Base-by-base conservation (phyloP, 2,797 vertebrate species). In the Sitta carolinensis region DNA sequence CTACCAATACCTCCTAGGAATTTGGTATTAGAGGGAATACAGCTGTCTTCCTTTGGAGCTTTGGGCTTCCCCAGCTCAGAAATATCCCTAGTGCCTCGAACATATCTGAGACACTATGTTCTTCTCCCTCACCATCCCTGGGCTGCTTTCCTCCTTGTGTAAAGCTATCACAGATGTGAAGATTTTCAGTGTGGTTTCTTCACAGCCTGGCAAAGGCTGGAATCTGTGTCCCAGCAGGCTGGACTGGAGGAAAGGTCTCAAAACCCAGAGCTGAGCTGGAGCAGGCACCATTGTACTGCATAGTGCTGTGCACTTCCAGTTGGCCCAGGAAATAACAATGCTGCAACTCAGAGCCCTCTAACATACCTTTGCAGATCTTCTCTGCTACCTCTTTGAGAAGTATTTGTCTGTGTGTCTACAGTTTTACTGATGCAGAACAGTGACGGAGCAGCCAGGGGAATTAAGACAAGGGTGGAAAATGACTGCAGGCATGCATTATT, bases 401-500 rank as follows among this genome's bases (percentile, higher is more conserved):
- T 27, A 43, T 48, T 81, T 84, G 66, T 34, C 58, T 57, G 16
- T 16, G 51, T 11, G 7, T 19, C 50, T 50, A 15, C 1, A 1
- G 48, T 54, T 92, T 80, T 69, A 69, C 18, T 42, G 47, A 84
- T 66, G 88, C 51, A 66, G 76, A 84, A 29, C 73, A 74, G 64
- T 22, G 54, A 74, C 15, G 1, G 63, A 81, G 80, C 57, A 93
- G 70, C 63, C 70, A 73, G 36, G 54, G 63, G 30, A 94, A 89
- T 27, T 32, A 30, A 78, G 43, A 88, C 10, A 38, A 70, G 38
- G 45, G 27, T 55, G 63, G 89, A 87, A 93, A 96, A 95, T 82
- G 55, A 84, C 89, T 90, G 70, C 88, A 82, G 93, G 90, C 84
- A 43, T 55, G n/a, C 76, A 93, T 58, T 85, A 90, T 68, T 90